Evolutionary conservation across 2,797 vertebrate species (phyloP).

Genomic region (Urocyon cinereoargenteus): DNA sequence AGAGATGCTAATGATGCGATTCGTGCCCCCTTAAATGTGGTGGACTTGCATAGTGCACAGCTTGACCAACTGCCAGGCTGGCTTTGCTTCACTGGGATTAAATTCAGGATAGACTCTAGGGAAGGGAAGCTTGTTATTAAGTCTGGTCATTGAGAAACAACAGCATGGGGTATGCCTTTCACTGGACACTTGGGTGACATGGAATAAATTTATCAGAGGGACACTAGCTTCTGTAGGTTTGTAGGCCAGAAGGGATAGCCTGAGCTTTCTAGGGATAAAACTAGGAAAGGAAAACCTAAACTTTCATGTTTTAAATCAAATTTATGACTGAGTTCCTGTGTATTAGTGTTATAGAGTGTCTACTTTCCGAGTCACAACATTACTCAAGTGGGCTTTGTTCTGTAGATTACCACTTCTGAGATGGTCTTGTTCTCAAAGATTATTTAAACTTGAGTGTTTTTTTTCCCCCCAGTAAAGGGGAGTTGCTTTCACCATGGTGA

Average conservation of each 20-base stretch:
- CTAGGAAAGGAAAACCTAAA: slow-evolving; percentile 1
- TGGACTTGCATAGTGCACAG: background rate
- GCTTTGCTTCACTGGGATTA: background rate
- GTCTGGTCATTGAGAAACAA: background rate
- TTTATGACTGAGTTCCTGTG: background rate
- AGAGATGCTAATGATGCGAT: background rate
- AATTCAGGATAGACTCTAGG: background rate
- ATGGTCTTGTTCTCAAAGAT: slow-evolving; percentile 6
- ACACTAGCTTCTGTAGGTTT: background rate
- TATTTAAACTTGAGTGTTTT: background rate
- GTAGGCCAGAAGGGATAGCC: background rate
- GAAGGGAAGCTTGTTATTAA: background rate
- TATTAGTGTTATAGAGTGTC: background rate
- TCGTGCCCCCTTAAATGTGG: background rate
- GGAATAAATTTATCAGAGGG: background rate
- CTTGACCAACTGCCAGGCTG: background rate
- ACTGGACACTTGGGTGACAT: background rate
- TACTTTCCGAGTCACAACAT: background rate
- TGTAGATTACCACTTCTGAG: background rate
- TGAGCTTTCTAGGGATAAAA: background rate
- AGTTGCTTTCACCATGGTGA: slow-evolving; percentile 1
- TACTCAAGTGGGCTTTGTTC: background rate
- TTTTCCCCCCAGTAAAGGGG: background rate
- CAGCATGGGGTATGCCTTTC: background rate
- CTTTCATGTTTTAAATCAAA: background rate